Evolutionary conservation across 2,888 invertebrate species (phyloP).

Genomic region (Biston stratarius): DNA sequence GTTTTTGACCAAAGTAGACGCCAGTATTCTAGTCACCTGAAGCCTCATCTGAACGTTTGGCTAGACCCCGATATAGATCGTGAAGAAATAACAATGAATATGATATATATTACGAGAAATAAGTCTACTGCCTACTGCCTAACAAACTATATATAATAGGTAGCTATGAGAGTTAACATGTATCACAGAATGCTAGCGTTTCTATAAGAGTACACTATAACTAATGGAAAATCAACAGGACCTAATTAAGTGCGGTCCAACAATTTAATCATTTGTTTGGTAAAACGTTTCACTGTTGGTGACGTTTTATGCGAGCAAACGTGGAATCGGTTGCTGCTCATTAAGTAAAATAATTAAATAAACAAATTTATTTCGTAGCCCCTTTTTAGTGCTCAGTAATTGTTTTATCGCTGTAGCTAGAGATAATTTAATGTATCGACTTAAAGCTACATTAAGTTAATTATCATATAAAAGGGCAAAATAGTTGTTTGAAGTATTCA

Average conservation of each 20-base stretch:
- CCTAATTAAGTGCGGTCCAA: slow-evolving; percentile 5
- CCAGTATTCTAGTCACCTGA: no score
- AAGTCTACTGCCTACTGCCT: no score
- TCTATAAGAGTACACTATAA: no score
- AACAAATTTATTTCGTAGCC: slow-evolving; percentile 11
- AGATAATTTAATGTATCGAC: background rate
- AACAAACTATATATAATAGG: no score
- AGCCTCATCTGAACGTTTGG: no score
- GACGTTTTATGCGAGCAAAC: slow-evolving; percentile 6
- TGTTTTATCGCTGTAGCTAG: slow-evolving; percentile 6
- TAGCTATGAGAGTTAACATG: no score
- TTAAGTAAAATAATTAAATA: slow-evolving; percentile 12
- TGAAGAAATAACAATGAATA: no score
- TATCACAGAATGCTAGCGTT: no score
- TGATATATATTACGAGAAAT: no score
- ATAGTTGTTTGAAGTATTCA: no score
- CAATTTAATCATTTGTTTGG: slow-evolving; percentile 5
- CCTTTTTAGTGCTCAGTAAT: slow-evolving; percentile 10
- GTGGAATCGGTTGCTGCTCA: slow-evolving; percentile 3
- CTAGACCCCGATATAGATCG: no score
- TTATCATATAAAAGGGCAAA: background rate
- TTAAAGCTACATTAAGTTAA: background rate
- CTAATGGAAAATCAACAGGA: slow-evolving; percentile 11
- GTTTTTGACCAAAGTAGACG: no score
- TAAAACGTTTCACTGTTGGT: slow-evolving; percentile 2